These are phyloP conservation scores for Chironomus striatipennis DNA, from an alignment of 1,140 invertebrate genomes.

Conservation along the genomic window DNA sequence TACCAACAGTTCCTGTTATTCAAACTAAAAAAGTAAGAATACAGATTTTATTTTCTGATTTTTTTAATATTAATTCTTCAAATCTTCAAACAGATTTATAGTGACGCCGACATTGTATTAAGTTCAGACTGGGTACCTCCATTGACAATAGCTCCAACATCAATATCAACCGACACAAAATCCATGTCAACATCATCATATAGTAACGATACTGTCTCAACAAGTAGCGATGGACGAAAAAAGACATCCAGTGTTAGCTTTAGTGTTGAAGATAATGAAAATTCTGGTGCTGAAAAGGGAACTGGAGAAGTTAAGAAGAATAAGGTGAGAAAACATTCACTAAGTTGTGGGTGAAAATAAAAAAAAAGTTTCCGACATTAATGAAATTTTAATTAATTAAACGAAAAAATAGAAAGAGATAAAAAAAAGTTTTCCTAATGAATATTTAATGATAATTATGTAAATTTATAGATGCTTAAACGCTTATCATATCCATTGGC, in stretches of 20 bases:
- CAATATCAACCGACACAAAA: constrained; percentile 27
- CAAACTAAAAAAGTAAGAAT: constrained; percentile 46
- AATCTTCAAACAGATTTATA: constrained; percentile 48
- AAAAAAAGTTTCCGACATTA: no score
- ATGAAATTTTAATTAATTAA: neutral
- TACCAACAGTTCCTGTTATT: constrained; percentile 44
- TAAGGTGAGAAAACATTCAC: constrained; percentile 43
- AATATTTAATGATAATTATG: constrained; percentile 17
- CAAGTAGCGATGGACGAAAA: constrained; percentile 43
- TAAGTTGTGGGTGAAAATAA: neutral
- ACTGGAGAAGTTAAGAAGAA: constrained; percentile 50
- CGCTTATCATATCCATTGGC: constrained; percentile 83
- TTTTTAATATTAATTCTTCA: neutral
- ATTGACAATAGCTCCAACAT: constrained; percentile 58
- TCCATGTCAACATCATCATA: constrained; percentile 41
- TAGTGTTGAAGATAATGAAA: constrained; percentile 53
- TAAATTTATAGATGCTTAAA: constrained; percentile 66
- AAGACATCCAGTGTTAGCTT: constrained; percentile 67
- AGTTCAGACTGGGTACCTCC: constrained; percentile 76
- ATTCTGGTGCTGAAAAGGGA: constrained; percentile 30
- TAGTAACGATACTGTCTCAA: constrained; percentile 32
- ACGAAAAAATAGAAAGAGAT: neutral
- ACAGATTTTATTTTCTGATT: constrained; percentile 19
- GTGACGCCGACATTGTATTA: constrained; percentile 74
- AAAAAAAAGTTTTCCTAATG: constrained; percentile 20